Conservation (phyloP, 35 echinoderm and acorn worm genomes). For the Patiria miniata region DNA sequence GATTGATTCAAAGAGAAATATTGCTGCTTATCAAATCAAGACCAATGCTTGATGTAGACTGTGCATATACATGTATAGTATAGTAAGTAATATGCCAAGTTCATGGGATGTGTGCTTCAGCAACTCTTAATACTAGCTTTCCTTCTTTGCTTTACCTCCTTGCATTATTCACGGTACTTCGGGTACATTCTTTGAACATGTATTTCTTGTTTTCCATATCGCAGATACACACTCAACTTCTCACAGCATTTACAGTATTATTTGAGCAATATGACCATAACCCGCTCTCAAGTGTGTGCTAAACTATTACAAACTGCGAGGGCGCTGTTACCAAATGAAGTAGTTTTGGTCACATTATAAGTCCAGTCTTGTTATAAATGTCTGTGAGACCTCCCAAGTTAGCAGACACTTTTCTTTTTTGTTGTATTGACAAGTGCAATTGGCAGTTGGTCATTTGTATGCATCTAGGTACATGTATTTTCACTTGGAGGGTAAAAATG, state of each 20-base stretch:
- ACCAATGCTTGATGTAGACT: not conserved
- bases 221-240: not conserved
- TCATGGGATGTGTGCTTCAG: conserved; percentile 13
- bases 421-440: not conserved
- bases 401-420: not conserved
- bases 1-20: conserved; percentile 4
- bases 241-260: not conserved
- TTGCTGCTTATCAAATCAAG: not conserved
- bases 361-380: not conserved
- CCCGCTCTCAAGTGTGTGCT: not conserved
- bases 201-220: not conserved
- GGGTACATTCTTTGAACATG: not conserved
- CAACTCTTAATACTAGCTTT: not conserved
- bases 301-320: not conserved
- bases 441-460: not conserved
- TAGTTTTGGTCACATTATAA: not conserved
- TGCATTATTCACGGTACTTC: not conserved
- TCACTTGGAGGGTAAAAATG: not conserved
- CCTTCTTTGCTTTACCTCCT: not conserved
- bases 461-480: not conserved
- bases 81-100: not conserved
- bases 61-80: not conserved
- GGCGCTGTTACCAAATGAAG: not conserved
- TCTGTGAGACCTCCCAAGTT: not conserved
- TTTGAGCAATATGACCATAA: not conserved